phyloP scores from a whole-genome alignment of 2,888 invertebrate genomes.

The Mactromeris polynyma region DNA sequence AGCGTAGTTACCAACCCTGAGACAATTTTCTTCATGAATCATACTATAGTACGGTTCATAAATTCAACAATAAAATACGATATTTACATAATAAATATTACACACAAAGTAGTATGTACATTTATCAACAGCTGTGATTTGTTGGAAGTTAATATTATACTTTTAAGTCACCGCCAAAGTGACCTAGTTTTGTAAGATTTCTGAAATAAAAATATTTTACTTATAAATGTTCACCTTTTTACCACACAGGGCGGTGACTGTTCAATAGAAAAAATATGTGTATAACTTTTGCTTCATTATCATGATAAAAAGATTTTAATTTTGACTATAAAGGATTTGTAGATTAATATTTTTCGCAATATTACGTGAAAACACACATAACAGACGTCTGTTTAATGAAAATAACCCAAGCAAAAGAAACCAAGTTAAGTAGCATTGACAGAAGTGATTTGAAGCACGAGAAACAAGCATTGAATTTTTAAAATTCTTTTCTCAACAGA shows the following conservation, averaged over 20 bases:
- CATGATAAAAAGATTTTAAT: constrained; percentile 14
- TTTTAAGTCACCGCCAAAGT: not conserved
- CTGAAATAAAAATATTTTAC: constrained; percentile 3
- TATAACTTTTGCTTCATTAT: not conserved
- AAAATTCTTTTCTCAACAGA: too few relatives aligned
- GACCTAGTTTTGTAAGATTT: constrained; percentile 11
- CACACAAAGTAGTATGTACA: not conserved
- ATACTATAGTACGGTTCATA: not conserved
- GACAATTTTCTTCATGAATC: not conserved
- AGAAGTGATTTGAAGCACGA: too few relatives aligned
- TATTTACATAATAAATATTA: not conserved
- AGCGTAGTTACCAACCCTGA: not conserved
- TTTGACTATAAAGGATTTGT: constrained; percentile 9
- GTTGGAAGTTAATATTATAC: not conserved
- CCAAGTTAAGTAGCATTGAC: not conserved
- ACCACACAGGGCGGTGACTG: not conserved
- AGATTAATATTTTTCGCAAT: not conserved
- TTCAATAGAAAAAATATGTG: constrained; percentile 2
- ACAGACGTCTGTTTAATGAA: not conserved
- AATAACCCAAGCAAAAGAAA: not conserved
- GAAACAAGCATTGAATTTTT: too few relatives aligned
- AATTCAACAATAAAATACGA: not conserved
- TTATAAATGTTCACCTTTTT: not conserved
- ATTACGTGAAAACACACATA: not conserved
- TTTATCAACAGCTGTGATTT: constrained; percentile 1